Evolutionary conservation across 2,888 invertebrate genomes (phyloP).

Genomic region (Drosophila kanekoi): DNA sequence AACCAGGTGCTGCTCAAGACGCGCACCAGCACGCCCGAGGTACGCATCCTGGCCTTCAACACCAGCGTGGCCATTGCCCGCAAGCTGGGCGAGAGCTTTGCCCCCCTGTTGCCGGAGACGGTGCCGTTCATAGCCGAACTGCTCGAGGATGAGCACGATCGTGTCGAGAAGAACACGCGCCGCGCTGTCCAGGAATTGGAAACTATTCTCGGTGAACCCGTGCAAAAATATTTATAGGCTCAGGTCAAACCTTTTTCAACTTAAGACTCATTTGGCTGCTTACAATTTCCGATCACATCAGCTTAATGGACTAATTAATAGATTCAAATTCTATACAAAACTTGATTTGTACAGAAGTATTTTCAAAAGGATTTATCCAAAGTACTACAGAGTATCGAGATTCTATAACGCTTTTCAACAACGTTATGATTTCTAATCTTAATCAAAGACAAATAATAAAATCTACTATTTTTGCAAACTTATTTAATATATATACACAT

Average conservation of each 20-base stretch:
- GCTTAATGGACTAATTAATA: background rate
- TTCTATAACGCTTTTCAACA: background rate
- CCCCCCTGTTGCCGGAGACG: conserved; percentile 95
- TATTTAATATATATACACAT: background rate
- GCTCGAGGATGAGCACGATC: conserved; percentile 94
- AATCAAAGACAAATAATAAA: conserved; percentile 4
- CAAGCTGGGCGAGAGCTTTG: conserved; percentile 94
- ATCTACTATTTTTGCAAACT: conserved; percentile 16
- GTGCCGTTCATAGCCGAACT: conserved; percentile 97
- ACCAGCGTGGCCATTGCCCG: conserved; percentile 92
- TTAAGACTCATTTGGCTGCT: background rate
- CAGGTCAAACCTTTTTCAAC: background rate
- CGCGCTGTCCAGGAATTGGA: conserved; percentile 94
- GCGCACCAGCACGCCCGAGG: conserved; percentile 90
- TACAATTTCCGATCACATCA: background rate
- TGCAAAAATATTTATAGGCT: conserved; percentile 93
- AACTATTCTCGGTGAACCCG: conserved; percentile 93
- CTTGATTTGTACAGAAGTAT: background rate
- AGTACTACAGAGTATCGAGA: background rate
- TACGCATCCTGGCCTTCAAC: conserved; percentile 90
- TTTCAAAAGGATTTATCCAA: background rate
- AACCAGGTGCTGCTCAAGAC: conserved; percentile 96
- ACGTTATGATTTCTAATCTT: background rate
- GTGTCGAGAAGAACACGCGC: conserved; percentile 92
- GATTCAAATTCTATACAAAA: background rate